Evolutionary conservation across 2,888 invertebrate genomes (phyloP).

Genomic region (Linyphia triangularis): DNA sequence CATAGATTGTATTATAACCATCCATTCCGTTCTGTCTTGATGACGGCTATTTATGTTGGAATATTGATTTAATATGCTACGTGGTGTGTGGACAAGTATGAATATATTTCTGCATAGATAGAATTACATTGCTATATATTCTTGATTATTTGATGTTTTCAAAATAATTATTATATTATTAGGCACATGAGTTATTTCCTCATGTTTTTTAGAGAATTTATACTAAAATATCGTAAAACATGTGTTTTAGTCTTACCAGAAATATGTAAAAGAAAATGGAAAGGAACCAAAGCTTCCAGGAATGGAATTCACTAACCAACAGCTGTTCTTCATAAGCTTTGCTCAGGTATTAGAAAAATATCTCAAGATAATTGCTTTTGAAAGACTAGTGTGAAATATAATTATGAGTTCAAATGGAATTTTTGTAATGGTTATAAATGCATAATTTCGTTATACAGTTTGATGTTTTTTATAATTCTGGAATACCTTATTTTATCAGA

Average conservation of each 20-base stretch:
- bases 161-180: neutral
- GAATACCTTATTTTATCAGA: slow-evolving; percentile 35
- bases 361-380: too few relatives aligned
- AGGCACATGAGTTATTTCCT: neutral
- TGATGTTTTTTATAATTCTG: too few relatives aligned
- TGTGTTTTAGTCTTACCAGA: slow-evolving; percentile 64
- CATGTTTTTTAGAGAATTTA: neutral
- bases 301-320: slow-evolving; percentile 73
- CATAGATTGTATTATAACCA: too few relatives aligned
- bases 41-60: too few relatives aligned
- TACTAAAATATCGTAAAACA: neutral
- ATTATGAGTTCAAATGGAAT: neutral
- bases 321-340: slow-evolving; percentile 69
- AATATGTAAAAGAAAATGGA: slow-evolving; percentile 66
- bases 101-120: too few relatives aligned
- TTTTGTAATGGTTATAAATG: neutral
- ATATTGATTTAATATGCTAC: too few relatives aligned
- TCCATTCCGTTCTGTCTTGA: too few relatives aligned
- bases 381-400: neutral
- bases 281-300: slow-evolving; percentile 69
- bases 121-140: neutral
- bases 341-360: slow-evolving; percentile 42
- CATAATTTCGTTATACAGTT: too few relatives aligned
- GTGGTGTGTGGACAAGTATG: too few relatives aligned
- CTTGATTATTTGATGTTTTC: neutral